These are phyloP conservation scores for Sycophaga agraensis DNA, from an alignment of 1,140 invertebrate species.

Conservation along the genomic window DNA sequence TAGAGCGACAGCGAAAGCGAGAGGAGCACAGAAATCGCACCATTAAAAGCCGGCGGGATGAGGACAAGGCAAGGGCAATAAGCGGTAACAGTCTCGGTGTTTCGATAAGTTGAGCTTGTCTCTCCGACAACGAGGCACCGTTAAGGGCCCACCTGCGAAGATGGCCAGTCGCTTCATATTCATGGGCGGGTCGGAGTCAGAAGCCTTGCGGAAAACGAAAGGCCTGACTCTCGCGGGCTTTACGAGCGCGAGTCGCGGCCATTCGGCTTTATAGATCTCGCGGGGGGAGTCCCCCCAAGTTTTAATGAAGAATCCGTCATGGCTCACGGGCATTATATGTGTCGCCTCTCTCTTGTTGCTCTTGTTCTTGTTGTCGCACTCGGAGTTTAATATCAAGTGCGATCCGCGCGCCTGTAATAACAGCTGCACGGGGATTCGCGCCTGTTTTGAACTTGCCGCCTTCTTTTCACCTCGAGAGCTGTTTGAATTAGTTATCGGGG, in stretches of 20 bases:
- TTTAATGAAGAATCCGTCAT: conserved; percentile 31
- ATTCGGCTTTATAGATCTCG: conserved; percentile 18
- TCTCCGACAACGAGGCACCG: neutral
- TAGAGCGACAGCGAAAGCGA: no score
- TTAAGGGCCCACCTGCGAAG: neutral
- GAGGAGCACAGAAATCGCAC: no score
- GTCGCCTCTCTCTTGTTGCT: neutral
- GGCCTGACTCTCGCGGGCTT: no score
- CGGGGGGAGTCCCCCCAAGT: conserved; percentile 9
- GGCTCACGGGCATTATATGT: neutral
- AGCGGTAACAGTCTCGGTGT: neutral
- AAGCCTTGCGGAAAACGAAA: neutral
- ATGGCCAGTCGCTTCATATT: conserved; percentile 1
- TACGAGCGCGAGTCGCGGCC: neutral
- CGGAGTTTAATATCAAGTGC: conserved; percentile 18
- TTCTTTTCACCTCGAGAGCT: no score
- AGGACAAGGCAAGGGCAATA: no score
- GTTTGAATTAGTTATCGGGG: no score
- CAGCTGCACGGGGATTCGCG: neutral
- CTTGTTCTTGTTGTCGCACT: neutral
- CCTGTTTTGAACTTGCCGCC: no score
- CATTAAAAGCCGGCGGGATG: no score
- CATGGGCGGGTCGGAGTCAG: neutral
- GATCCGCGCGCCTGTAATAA: neutral
- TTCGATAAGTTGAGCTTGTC: conserved; percentile 12